Percentiles rank a stretch among this genome's conserved stretches.
Conservation (phyloP, 2,797 vertebrate species). For the Psittacula echo region DNA sequence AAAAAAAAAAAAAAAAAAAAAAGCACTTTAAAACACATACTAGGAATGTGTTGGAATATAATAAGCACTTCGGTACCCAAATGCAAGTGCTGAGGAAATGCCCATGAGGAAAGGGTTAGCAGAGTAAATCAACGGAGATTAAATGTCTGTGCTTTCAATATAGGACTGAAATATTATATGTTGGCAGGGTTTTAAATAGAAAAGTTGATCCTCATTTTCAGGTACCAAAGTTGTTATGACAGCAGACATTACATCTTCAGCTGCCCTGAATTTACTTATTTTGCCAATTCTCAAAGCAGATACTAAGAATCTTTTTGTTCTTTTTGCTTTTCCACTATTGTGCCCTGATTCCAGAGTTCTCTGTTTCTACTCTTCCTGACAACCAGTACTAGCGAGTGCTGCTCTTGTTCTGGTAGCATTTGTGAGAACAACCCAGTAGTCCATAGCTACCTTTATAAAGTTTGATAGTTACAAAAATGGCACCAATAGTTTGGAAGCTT, state of each 20-base stretch:
- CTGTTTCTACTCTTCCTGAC: neutral
- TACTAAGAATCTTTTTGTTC: neutral
- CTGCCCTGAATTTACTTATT: neutral
- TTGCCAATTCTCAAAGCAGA: neutral
- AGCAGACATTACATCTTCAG: neutral
- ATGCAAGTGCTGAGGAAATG: neutral
- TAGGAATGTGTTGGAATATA: slow-evolving; percentile 16
- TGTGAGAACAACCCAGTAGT: neutral
- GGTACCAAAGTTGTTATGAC: neutral
- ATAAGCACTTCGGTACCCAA: neutral
- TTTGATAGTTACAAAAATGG: neutral
- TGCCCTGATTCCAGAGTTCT: neutral
- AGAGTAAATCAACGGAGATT: slow-evolving; percentile 21
- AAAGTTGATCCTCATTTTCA: neutral
- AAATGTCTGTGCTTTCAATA: slow-evolving; percentile 17
- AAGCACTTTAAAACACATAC: neutral
- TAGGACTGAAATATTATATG: neutral
- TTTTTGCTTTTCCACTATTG: neutral
- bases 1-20: neutral
- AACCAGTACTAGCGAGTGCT: neutral
- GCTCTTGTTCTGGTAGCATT: neutral
- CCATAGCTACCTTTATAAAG: neutral
- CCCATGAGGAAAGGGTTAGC: neutral
- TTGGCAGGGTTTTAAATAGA: neutral
- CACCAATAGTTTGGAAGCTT: neutral